Percentiles rank a stretch among this genome's conserved stretches.
Evolutionary conservation across 2,888 invertebrate species (phyloP).

Genomic region (Ypsolopha sequella): DNA sequence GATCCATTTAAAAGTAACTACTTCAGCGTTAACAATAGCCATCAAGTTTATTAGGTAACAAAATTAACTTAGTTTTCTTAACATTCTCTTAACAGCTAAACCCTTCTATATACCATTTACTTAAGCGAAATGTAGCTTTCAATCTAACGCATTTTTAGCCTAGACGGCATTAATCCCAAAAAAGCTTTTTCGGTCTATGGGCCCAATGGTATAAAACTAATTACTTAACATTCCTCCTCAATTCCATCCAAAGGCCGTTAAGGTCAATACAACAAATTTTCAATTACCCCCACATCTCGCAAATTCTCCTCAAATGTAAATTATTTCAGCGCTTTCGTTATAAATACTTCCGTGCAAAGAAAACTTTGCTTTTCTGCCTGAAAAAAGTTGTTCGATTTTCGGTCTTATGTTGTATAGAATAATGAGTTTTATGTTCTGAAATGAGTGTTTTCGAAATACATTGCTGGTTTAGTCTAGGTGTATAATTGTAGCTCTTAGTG

Average conservation of each 20-base stretch:
- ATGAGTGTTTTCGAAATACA: neutral
- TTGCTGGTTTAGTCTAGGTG: constrained; percentile 2
- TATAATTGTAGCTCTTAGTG: constrained; percentile 62
- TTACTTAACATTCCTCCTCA: constrained; percentile 32
- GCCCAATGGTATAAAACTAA: constrained; percentile 31
- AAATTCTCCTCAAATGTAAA: constrained; percentile 70
- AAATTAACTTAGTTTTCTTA: too few relatives aligned
- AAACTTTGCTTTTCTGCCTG: neutral
- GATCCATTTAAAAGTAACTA: too few relatives aligned
- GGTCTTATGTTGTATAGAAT: neutral
- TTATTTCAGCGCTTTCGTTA: constrained; percentile 67
- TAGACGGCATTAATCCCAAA: too few relatives aligned
- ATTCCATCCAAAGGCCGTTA: constrained; percentile 37
- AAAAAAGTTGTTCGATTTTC: neutral
- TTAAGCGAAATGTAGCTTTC: too few relatives aligned
- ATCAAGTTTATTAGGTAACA: too few relatives aligned
- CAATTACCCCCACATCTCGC: constrained; percentile 66
- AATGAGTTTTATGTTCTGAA: neutral
- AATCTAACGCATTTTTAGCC: too few relatives aligned
- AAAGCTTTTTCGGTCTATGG: too few relatives aligned
- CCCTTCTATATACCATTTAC: too few relatives aligned
- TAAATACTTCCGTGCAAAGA: constrained; percentile 31
- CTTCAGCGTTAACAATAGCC: too few relatives aligned
- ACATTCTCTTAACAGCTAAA: too few relatives aligned
- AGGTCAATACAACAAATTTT: constrained; percentile 69